Conservation (phyloP, 2,113 vertebrate genomes). For the Dromaius novaehollandiae region DNA sequence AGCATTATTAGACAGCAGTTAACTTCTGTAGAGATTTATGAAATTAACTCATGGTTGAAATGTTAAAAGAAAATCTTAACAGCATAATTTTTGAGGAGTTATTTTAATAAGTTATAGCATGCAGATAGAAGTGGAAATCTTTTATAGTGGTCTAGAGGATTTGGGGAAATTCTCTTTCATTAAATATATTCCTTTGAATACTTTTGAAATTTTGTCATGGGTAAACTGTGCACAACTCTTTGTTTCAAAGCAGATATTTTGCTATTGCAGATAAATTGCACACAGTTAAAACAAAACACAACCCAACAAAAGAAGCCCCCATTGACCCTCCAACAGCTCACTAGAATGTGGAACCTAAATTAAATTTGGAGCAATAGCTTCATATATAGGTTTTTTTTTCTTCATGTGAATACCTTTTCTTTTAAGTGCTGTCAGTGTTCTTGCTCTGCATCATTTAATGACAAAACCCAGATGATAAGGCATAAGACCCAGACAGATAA, state of each 20-base stretch:
- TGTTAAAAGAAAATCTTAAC: neutral
- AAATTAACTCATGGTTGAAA: constrained; percentile 2
- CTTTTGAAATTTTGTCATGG: constrained; percentile 37
- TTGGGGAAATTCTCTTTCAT: constrained; percentile 25
- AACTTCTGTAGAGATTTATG: neutral
- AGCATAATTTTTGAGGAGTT: neutral
- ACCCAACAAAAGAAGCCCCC: neutral
- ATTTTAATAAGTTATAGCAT: constrained; percentile 4
- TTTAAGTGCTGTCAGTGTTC: neutral
- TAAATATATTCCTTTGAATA: constrained; percentile 33
- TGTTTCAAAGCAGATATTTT: constrained; percentile 42
- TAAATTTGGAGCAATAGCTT: neutral
- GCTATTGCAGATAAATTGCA: neutral
- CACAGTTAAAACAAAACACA: neutral
- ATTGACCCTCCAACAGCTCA: fast-evolving
- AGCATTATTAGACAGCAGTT: neutral
- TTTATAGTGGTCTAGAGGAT: neutral
- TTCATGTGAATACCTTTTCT: neutral
- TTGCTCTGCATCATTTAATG: neutral
- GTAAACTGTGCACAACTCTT: constrained; percentile 17
- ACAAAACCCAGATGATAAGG: neutral
- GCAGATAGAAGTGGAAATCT: neutral
- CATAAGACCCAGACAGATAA: neutral
- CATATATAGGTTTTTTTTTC: neutral
- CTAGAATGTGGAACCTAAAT: neutral